Percentiles rank a stretch among this genome's conserved stretches.
These are phyloP conservation scores for Philaenus spumarius DNA, from an alignment of 1,140 invertebrate species.

Conservation along the genomic window DNA sequence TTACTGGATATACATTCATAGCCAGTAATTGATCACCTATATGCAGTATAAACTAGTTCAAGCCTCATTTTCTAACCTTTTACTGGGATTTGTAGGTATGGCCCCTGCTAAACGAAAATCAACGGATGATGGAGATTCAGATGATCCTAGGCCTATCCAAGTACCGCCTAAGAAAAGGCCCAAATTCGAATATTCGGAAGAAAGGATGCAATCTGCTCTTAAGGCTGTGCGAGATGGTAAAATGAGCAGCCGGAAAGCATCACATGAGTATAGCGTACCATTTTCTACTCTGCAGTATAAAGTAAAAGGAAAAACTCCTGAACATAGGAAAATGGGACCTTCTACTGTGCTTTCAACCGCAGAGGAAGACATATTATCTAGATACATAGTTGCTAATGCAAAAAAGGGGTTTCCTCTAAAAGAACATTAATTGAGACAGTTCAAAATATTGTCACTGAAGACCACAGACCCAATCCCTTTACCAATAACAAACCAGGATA, in stretches of 20 bases:
- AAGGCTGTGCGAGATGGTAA: not conserved
- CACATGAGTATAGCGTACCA: not conserved
- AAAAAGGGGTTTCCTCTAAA: constrained; percentile 10
- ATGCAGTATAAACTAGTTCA: not conserved
- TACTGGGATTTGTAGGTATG: not conserved
- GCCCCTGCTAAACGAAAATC: not conserved
- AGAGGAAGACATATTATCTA: not conserved
- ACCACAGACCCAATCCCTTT: not conserved
- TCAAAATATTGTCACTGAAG: not conserved
- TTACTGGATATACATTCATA: not conserved
- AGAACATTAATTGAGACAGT: constrained; percentile 1
- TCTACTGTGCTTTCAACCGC: not conserved
- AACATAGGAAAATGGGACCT: not conserved
- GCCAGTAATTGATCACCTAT: constrained; percentile 3
- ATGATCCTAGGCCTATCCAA: not conserved
- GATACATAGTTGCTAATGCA: not conserved
- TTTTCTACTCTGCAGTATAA: constrained; percentile 1
- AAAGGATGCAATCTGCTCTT: not conserved
- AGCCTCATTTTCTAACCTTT: not conserved
- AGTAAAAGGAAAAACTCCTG: not conserved
- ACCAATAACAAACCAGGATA: constrained; percentile 5
- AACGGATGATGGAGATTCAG: too few species aligned
- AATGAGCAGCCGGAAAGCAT: not conserved
- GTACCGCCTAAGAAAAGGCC: not conserved
- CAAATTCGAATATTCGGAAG: not conserved